These are phyloP conservation scores for Artemia sinica DNA, from an alignment of 2,888 invertebrate species.

Conservation along the genomic window DNA sequence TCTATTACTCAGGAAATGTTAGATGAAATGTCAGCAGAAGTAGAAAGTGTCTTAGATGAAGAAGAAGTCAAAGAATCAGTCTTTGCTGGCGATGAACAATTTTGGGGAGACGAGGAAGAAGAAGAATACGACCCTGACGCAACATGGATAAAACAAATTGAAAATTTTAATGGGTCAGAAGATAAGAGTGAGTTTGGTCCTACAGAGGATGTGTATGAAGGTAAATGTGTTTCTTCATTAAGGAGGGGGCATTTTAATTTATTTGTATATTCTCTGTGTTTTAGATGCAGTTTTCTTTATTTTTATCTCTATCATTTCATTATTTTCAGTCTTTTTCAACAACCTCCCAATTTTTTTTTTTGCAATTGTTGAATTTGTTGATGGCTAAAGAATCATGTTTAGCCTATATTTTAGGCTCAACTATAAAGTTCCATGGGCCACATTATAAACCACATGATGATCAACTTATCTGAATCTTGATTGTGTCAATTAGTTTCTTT, in stretches of 20 bases:
- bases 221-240: not conserved
- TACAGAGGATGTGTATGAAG: not conserved
- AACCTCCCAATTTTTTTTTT: too few relatives aligned
- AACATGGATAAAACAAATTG: slow-evolving; percentile 8
- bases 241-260: not conserved
- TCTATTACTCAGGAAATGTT: slow-evolving; percentile 81
- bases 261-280: too few relatives aligned
- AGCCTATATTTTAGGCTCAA: too few relatives aligned
- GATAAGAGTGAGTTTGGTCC: not conserved
- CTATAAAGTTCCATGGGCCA: too few relatives aligned
- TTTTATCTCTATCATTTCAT: too few relatives aligned
- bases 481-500: too few relatives aligned
- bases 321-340: too few relatives aligned
- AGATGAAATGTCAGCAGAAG: slow-evolving; percentile 71
- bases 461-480: too few relatives aligned
- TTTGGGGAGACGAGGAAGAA: not conserved
- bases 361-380: too few relatives aligned
- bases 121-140: not conserved
- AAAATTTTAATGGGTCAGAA: slow-evolving; percentile 22
- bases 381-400: too few relatives aligned
- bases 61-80: slow-evolving; percentile 26
- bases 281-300: too few relatives aligned
- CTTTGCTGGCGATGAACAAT: not conserved
- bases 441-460: too few relatives aligned
- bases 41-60: slow-evolving; percentile 49